phyloP scores from a whole-genome alignment of 2,797 vertebrate species.

The Pantherophis alleghaniensis region DNA sequence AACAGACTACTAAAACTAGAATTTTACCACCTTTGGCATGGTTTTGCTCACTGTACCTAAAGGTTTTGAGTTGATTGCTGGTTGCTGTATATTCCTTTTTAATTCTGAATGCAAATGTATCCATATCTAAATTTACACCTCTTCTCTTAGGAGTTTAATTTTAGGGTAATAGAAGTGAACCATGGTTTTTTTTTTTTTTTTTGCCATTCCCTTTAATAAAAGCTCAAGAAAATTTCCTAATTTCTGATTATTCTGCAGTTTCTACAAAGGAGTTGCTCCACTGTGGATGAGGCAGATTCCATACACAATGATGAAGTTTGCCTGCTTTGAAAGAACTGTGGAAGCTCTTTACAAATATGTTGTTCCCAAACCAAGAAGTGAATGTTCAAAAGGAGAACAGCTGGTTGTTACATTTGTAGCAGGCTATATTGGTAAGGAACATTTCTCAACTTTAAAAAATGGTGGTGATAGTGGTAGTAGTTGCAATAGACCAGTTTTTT shows the following conservation, averaged over 20 bases:
- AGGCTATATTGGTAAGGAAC: slow-evolving; percentile 92
- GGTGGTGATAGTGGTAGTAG: neutral
- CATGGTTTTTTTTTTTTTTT: neutral
- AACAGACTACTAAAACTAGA: neutral
- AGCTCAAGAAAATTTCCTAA: neutral
- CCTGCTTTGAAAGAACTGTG: slow-evolving; percentile 97
- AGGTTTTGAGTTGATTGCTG: neutral
- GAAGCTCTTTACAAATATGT: slow-evolving; percentile 91
- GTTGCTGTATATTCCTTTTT: neutral
- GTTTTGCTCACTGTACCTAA: neutral
- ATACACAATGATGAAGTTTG: slow-evolving; percentile 99
- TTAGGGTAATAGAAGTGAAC: neutral
- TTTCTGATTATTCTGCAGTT: slow-evolving; percentile 71
- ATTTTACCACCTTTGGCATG: neutral
- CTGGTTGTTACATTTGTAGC: slow-evolving; percentile 94
- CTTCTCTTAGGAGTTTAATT: neutral
- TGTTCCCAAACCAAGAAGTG: slow-evolving; percentile 93
- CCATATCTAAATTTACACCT: neutral
- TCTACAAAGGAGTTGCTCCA: slow-evolving; percentile 96
- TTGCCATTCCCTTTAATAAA: neutral
- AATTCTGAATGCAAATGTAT: neutral
- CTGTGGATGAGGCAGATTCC: slow-evolving; percentile 99
- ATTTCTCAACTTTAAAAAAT: neutral
- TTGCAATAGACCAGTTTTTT: neutral
- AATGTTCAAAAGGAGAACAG: slow-evolving; percentile 91